These are phyloP conservation scores for Stomatorhinus walkeri DNA, from an alignment of 2,797 vertebrate species.

Conservation along the genomic window DNA sequence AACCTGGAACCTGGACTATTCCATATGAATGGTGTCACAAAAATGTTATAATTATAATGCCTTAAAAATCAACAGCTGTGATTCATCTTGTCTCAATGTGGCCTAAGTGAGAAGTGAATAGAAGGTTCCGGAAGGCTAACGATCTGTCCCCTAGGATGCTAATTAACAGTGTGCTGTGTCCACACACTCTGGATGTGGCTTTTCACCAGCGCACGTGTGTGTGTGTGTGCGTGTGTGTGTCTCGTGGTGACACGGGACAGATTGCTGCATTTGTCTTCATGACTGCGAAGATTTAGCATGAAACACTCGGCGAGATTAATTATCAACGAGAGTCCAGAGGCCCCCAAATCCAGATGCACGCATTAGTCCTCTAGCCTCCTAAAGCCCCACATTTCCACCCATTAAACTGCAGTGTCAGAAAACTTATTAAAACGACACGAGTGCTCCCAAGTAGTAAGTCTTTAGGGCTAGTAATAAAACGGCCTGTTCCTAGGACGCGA, in stretches of 20 bases:
- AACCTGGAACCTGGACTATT: background rate
- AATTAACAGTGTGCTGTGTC: background rate
- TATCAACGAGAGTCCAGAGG: conserved; percentile 20
- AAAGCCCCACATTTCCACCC: conserved; percentile 12
- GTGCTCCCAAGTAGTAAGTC: background rate
- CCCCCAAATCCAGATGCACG: conserved; percentile 21
- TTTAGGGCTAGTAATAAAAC: conserved; percentile 14
- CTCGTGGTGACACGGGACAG: background rate
- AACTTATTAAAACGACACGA: conserved; percentile 21
- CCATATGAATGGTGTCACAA: background rate
- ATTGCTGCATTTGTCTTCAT: conserved; percentile 9
- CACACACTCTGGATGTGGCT: background rate
- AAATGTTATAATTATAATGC: background rate
- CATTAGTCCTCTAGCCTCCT: conserved; percentile 13
- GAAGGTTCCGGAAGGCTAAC: background rate
- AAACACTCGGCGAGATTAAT: conserved; percentile 20
- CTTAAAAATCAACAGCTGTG: background rate
- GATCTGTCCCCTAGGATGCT: background rate
- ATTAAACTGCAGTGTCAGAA: conserved; percentile 14
- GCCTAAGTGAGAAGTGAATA: background rate
- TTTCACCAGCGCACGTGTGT: background rate
- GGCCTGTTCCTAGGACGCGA: background rate
- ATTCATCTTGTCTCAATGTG: background rate
- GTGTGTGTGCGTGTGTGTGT: background rate
- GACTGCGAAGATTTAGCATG: background rate